phyloP scores from a whole-genome alignment of 2,797 vertebrate species.

The Loriculus beryllinus region DNA sequence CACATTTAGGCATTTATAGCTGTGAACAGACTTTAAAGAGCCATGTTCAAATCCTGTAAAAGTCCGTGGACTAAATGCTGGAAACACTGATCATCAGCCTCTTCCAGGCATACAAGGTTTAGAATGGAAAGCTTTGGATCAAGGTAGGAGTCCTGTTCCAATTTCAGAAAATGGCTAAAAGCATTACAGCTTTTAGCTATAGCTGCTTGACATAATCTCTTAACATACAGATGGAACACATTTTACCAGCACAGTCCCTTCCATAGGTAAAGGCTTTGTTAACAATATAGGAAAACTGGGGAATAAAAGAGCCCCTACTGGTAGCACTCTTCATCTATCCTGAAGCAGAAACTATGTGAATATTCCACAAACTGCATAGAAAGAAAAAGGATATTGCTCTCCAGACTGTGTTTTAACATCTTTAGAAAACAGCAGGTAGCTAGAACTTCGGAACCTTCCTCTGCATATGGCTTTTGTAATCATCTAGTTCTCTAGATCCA shows the following conservation, averaged over 20 bases:
- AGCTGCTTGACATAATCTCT: neutral
- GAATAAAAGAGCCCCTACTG: neutral
- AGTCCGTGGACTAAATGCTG: neutral
- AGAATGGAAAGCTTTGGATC: neutral
- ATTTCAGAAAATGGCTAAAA: neutral
- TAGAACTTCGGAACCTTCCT: neutral
- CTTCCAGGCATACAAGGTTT: neutral
- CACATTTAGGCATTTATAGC: neutral
- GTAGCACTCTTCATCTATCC: neutral
- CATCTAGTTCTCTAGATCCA: neutral
- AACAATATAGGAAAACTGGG: neutral
- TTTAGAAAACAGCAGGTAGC: neutral
- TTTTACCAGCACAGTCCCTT: neutral
- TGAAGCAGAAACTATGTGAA: neutral
- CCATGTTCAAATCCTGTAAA: neutral
- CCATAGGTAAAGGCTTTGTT: neutral
- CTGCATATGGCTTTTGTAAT: neutral
- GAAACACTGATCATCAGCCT: neutral
- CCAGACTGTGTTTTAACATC: neutral
- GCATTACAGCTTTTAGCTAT: neutral
- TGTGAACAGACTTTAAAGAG: neutral
- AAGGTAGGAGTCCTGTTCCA: neutral
- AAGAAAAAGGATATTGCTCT: constrained; percentile 20
- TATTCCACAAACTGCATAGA: neutral
- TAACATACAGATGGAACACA: neutral